These are phyloP conservation scores for Crocodylus rhombifer DNA, from an alignment of 2,797 vertebrate genomes.

Conservation along the genomic window DNA sequence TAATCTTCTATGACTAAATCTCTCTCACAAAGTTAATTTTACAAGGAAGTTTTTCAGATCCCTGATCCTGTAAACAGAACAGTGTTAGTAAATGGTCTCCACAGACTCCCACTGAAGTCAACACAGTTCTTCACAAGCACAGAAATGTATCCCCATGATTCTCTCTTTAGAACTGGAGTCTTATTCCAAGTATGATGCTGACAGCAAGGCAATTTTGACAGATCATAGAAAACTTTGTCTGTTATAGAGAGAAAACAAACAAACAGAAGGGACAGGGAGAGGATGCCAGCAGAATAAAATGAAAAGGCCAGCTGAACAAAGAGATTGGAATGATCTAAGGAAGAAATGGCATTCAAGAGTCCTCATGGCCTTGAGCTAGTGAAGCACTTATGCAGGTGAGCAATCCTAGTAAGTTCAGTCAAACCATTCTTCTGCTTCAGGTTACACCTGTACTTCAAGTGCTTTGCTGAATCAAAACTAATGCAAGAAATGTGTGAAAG, in stretches of 20 bases:
- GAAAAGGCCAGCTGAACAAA: background rate
- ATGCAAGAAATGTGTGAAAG: background rate
- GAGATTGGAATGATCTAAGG: background rate
- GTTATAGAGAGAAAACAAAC: no score
- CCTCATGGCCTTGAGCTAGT: background rate
- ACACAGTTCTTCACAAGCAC: background rate
- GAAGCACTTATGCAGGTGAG: background rate
- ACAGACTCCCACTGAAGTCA: background rate
- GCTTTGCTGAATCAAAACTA: background rate
- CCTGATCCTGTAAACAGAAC: background rate
- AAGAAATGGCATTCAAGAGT: background rate
- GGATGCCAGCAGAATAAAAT: no score
- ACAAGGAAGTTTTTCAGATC: background rate
- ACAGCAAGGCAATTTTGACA: background rate
- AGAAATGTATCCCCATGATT: background rate
- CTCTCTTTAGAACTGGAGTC: rapidly evolving
- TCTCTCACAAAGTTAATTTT: background rate
- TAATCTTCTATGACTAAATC: background rate
- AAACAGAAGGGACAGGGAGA: no score
- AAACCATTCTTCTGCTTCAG: background rate
- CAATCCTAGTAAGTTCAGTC: background rate
- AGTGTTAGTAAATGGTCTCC: background rate
- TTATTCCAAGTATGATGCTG: background rate
- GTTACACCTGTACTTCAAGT: background rate
- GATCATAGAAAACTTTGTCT: background rate